These are phyloP conservation scores for Phenganax subtilis DNA, from an alignment of 92 coral and sea anemone genomes.

Conservation along the genomic window DNA sequence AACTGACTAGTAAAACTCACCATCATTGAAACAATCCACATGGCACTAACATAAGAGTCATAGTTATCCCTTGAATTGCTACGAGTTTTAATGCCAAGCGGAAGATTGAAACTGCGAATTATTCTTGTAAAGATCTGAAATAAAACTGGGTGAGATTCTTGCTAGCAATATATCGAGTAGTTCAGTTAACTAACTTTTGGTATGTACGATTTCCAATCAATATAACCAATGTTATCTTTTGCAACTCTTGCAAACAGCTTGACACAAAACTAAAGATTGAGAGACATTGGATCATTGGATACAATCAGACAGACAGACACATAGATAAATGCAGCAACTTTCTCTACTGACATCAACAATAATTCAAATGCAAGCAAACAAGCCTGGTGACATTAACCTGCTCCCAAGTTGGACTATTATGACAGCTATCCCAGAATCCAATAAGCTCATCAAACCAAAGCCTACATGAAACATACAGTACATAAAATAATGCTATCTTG, in stretches of 20 bases:
- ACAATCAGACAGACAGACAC: neutral
- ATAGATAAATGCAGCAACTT: neutral
- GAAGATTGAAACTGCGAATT: slow-evolving; percentile 68
- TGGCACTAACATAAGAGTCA: slow-evolving; percentile 57
- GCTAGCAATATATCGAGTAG: neutral
- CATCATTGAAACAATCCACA: slow-evolving; percentile 71
- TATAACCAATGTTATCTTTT: slow-evolving; percentile 72
- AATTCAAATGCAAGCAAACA: no score
- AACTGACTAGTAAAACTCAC: slow-evolving; percentile 53
- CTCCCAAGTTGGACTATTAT: slow-evolving; percentile 81
- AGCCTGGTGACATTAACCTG: slow-evolving; percentile 47
- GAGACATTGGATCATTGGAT: neutral
- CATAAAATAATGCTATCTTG: no score
- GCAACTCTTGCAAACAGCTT: slow-evolving; percentile 78
- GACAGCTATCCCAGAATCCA: slow-evolving; percentile 86
- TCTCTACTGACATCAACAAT: no score
- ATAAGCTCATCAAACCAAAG: slow-evolving; percentile 91
- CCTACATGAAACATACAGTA: slow-evolving; percentile 34
- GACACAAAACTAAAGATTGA: slow-evolving; percentile 61
- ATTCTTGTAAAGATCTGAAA: slow-evolving; percentile 80
- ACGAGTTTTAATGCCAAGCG: slow-evolving; percentile 63
- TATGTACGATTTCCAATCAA: slow-evolving; percentile 80
- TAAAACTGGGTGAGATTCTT: neutral
- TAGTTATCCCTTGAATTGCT: slow-evolving; percentile 45
- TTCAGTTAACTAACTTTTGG: slow-evolving; percentile 54